Base-by-base conservation (phyloP, 2,113 vertebrate genomes). In the Cephalophus harveyi region DNA sequence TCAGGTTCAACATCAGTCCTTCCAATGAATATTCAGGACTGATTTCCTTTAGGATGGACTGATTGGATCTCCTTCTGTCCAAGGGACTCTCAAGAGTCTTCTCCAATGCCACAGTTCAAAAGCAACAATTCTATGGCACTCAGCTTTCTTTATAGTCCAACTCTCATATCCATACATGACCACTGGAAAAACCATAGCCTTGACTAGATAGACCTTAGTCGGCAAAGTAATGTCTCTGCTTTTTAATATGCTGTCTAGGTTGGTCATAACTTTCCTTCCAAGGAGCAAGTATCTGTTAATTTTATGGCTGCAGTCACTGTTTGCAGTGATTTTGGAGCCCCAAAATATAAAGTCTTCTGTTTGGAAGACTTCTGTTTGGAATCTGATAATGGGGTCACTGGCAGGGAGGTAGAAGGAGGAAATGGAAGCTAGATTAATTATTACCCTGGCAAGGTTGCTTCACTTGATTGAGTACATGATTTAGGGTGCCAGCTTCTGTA, bases 351-450 rank as follows among this genome's bases (percentile, higher is more conserved):
- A 36, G 64, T 36, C 19, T 71, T 71, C n/a, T 36, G 19, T 71
- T 64, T 33, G 30, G 14, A 64, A 64, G 15, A 33, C 30, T 64
- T 64, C 30, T n/a, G 30, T 17, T 5, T 85, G 48, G 9, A 91
- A 60, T 50, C 15, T 87, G n/a, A 52, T 27, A 50, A 1, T 23
- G 23, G 0, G 7, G 6, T 27, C 0, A 13, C 1, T 36, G 1
- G 46, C 3, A 55, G 3, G 15, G 25, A 11, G 23, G 2, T 46
- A 64, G n/a, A 54, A 6, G 1, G 13, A 25, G 9, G 2, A 30
- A 40, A 19, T 7, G 33, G 28, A 76, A 94, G 21, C 4, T 23
- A 76, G 11, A 30, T 33, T 79, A 15, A 91, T 19, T 83, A 28
- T 27, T 50, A 52, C 6, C 5, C 12, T 23, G 7, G 5, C 1